Base-by-base conservation (phyloP, 23 tunicate genomes). In the Aplidium turbinatum region DNA sequence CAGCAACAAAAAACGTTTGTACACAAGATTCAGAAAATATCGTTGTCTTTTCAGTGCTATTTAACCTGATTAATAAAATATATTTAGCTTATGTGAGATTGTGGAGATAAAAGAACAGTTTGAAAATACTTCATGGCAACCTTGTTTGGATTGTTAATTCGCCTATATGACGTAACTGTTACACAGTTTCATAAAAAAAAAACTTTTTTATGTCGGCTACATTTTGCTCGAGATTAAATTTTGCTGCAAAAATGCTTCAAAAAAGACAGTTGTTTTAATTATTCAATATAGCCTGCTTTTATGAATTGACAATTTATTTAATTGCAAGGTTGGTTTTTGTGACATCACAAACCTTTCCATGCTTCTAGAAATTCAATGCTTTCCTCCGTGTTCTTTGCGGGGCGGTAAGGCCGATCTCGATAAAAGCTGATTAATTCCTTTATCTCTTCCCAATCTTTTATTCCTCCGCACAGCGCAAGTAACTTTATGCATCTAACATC, bases 391-490 rank as follows among this genome's bases (percentile, higher is more conserved):
- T 65, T 21, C 1, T 50, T 56, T 11, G 79, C 54, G 3, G 29
- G 36, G 24, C 81, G 67, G 36, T 36, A 6, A 13, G 42, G 36
- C 36, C 57, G 57, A 22, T 73, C 46, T 30, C 69, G 71, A 64
- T 75, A 88, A 16, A 68, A 46, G 33, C 35, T 33, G 16, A 69
- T 31, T 23, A 85, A 25, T 34, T 81, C 87, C 4, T 65, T 74
- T 23, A 88, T 58, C 50, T 68, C 74, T 31, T 58, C 23, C 20
- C 39, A 39, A 34, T 76, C 63, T 35, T 63, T 64, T 29, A 85
- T 48, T 22, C 96, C 96, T n/a, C 96, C 87, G 58, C 96, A 51
- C 68, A 88, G 38, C n/a, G 69, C 61, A 31, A 88, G 51, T 33
- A 88, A 74, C 45, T 81, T 70, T 58, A 75, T 29, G 62, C 57